Percentiles rank a stretch among this genome's conserved stretches.
Evolutionary conservation across 2,888 invertebrate species (phyloP).

Genomic region (Tenthredo notha): DNA sequence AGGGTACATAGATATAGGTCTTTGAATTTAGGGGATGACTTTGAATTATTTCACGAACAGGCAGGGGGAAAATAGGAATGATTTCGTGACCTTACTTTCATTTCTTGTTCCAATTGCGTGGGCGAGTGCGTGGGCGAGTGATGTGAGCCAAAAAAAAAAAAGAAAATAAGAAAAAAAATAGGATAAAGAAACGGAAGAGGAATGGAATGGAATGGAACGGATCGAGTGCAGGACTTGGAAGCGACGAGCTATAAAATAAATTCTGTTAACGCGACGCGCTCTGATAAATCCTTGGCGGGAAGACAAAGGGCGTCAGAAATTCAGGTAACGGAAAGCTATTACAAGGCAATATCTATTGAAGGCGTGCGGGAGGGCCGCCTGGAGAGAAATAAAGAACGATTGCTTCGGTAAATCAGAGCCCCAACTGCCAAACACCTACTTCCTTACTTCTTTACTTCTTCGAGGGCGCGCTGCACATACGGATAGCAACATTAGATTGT

Average conservation of each 20-base stretch:
- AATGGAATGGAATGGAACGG: slow-evolving; percentile 36
- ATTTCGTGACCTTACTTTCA: background rate
- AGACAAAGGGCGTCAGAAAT: slow-evolving; percentile 64
- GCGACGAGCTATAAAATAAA: slow-evolving; percentile 55
- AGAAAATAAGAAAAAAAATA: slow-evolving; percentile 3
- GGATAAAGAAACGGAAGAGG: slow-evolving; percentile 17
- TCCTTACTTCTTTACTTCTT: slow-evolving; percentile 58
- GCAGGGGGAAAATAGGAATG: background rate
- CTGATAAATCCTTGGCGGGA: slow-evolving; percentile 62
- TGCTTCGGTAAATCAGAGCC: slow-evolving; percentile 77
- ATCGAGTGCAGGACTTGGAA: slow-evolving; percentile 43
- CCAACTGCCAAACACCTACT: slow-evolving; percentile 56
- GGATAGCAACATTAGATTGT: slow-evolving; percentile 74
- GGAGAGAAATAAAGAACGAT: slow-evolving; percentile 79
- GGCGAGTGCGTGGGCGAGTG: background rate
- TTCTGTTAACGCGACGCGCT: slow-evolving; percentile 56
- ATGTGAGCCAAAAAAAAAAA: background rate
- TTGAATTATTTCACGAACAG: background rate
- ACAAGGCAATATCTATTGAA: slow-evolving; percentile 78
- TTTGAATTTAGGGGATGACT: background rate
- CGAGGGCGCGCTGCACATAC: slow-evolving; percentile 73
- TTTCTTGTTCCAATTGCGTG: background rate
- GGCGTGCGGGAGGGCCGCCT: slow-evolving; percentile 76
- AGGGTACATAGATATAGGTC: background rate
- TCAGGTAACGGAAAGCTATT: slow-evolving; percentile 78